Conservation (phyloP, 2,888 invertebrate genomes). For the Lissocephala sabroskyi region DNA sequence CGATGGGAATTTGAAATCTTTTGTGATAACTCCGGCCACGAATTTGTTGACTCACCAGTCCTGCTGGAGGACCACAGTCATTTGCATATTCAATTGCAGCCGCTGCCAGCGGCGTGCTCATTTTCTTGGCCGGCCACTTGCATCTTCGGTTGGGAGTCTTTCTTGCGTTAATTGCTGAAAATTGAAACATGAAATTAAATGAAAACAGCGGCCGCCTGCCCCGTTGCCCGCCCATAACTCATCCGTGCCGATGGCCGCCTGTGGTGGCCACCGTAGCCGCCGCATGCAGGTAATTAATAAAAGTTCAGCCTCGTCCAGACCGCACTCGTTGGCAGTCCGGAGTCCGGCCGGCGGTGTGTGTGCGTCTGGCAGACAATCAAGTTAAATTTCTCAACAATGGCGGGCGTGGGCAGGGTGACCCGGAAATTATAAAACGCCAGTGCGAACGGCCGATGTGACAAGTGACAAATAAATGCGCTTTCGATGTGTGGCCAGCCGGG, state of each 20-base stretch:
- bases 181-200: slow-evolving; percentile 62
- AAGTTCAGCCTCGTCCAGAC: slow-evolving; percentile 40
- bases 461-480: slow-evolving; percentile 62
- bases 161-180: slow-evolving; percentile 58
- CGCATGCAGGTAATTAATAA: slow-evolving; percentile 62
- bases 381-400: slow-evolving; percentile 44
- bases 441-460: slow-evolving; percentile 38
- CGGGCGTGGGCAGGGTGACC: slow-evolving; percentile 18
- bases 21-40: slow-evolving; percentile 58
- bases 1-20: slow-evolving; percentile 34
- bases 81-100: slow-evolving; percentile 27
- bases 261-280: slow-evolving; percentile 18
- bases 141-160: slow-evolving; percentile 18
- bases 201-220: slow-evolving; percentile 49
- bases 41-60: slow-evolving; percentile 50
- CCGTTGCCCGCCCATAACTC: slow-evolving; percentile 27
- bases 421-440: slow-evolving; percentile 59
- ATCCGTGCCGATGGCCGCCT: slow-evolving; percentile 22
- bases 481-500: slow-evolving; percentile 19
- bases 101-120: slow-evolving; percentile 28
- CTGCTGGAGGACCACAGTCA: neutral
- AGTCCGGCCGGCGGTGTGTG: slow-evolving; percentile 6
- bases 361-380: slow-evolving; percentile 43
- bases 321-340: too few species aligned
- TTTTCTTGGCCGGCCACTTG: slow-evolving; percentile 17